A percentile compares a stretch with the other conserved stretches of the same genome.
Evolutionary conservation across 2,113 vertebrate species (phyloP).

Genomic region (Tragelaphus buxtoni): DNA sequence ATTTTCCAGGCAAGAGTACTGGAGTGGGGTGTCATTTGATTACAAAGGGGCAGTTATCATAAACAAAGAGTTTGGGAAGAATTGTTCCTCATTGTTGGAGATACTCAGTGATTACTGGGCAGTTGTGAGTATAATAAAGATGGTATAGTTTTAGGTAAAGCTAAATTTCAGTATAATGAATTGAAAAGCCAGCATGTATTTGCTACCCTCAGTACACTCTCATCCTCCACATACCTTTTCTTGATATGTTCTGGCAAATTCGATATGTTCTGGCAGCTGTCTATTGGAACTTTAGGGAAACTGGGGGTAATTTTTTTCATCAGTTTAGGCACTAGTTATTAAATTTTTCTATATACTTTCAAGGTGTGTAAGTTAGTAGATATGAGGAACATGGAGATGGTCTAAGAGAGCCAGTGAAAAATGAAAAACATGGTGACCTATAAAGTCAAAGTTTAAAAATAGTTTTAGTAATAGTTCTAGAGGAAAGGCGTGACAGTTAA

Average conservation of each 20-base stretch:
- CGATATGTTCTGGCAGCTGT: not conserved
- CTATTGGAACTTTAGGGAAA: not conserved
- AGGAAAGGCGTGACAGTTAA: not conserved
- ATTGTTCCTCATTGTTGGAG: not conserved
- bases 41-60: not conserved
- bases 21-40: not conserved
- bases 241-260: not conserved
- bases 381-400: not conserved
- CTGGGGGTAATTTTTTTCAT: not conserved
- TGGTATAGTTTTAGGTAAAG: not conserved
- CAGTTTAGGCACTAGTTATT: not conserved
- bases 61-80: not conserved
- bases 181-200: constrained; percentile 15
- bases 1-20: too few relatives aligned
- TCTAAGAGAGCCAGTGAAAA: not conserved
- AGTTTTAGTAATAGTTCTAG: not conserved
- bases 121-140: not conserved
- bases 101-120: not conserved
- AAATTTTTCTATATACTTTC: not conserved
- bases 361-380: not conserved
- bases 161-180: not conserved
- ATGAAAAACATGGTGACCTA: not conserved
- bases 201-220: not conserved
- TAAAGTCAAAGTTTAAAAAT: not conserved
- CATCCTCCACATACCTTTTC: not conserved